These are phyloP conservation scores for Nemotelus nigrinus DNA, from an alignment of 2,888 invertebrate genomes.

Conservation along the genomic window DNA sequence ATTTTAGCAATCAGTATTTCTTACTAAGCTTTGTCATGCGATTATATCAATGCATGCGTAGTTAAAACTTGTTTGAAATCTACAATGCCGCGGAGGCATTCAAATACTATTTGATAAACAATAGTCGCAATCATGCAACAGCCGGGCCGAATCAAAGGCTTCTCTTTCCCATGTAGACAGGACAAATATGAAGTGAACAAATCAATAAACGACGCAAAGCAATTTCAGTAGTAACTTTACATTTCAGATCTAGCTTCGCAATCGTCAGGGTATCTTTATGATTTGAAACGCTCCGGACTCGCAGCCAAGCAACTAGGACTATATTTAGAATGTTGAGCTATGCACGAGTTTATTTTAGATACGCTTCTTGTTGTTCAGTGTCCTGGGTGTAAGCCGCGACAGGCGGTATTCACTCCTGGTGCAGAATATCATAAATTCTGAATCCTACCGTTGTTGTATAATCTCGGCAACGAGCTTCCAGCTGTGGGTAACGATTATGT, in stretches of 20 bases:
- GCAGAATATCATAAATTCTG: neutral
- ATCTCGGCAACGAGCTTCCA: slow-evolving; percentile 2
- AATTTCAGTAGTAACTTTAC: neutral
- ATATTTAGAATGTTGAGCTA: neutral
- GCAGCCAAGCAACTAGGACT: neutral
- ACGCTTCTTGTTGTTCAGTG: neutral
- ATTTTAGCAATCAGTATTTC: slow-evolving; percentile 2
- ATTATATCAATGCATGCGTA: neutral
- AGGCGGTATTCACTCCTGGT: neutral
- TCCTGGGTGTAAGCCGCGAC: neutral
- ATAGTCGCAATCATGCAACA: too few relatives aligned
- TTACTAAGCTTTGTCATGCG: neutral
- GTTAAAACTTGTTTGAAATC: too few relatives aligned
- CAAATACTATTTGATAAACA: too few relatives aligned
- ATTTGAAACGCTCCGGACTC: neutral
- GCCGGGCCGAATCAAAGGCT: too few relatives aligned
- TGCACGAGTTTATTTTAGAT: neutral
- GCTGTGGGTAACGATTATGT: slow-evolving; percentile 32
- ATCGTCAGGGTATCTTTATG: neutral
- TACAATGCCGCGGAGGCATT: too few relatives aligned
- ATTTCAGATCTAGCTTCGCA: neutral
- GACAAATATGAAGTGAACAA: slow-evolving; percentile 25
- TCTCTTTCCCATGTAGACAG: neutral
- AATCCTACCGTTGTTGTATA: neutral
- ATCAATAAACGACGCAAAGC: slow-evolving; percentile 33